Base-by-base conservation (phyloP, 2,888 invertebrate species). In the Enchytraeus crypticus region DNA sequence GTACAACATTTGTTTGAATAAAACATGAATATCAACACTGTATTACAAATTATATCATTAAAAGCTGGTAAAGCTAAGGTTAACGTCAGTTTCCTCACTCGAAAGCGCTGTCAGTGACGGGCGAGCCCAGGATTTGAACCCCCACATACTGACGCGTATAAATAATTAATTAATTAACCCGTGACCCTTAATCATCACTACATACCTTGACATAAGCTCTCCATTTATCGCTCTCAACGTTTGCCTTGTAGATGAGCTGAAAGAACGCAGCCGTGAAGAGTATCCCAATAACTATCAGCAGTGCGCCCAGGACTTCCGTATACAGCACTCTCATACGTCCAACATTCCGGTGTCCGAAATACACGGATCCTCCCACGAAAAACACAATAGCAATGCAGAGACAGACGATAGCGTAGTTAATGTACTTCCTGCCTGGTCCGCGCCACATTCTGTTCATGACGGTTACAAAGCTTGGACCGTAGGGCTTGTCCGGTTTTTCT, bases 371-470 rank as follows among this genome's bases (percentile, higher is more conserved):
- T 8, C 58, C 59, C 11, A 54, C 38, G 55, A 64, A 62, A 43
- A 62, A 66, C 53, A 66, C 34, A n/a, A 67, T 53, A 38, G 62
- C 59, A 23, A 51, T 29, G 32, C 51, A 43, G 30, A 47, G 27
- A 47, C 56, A 57, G 5, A 53, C 59, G 49, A 62, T 33, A 26
- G 67, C 65, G 55, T 67, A 67, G 14, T 57, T 51, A 23, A 64
- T n/a, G 54, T 62, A 64, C 51, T 62, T 64, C 53, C 49, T 33
- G 38, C 66, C 67, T 2, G 67, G 66, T 5, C 67, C 67, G 11
- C 64, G 43, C 59, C 64, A 64, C 18, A 66, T 66, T 38, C 67
- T 34, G 64, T 67, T 67, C 62, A 67, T 60, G 11, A 66, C 53
- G 26, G 60, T 53, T 5, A 59, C 30, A 60, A 61, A 66, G 23